Evolutionary conservation across 2,888 invertebrate species (phyloP), one percentile per base, ranked within the genome.

Genomic region (Lepetodrilus schrolli): DNA sequence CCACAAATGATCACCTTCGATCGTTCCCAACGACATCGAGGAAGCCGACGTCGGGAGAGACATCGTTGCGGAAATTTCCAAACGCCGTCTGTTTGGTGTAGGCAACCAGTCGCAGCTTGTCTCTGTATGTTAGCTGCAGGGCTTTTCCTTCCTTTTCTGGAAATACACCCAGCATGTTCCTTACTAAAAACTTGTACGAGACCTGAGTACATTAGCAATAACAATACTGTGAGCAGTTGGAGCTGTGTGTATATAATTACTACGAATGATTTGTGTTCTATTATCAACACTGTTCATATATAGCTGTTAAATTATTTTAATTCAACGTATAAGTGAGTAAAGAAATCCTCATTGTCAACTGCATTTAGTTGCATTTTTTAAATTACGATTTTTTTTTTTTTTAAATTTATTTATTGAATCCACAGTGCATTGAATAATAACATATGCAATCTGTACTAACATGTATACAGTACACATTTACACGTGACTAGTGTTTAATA

Each of bases 131-230:
- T 76, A 98, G 92, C 87, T 97, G 96, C 66, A 98, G 93, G 1
- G 97, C 98, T 92, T 98, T 98, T n/a, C 98, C 98, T 92, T 96
- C 96, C 92, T 98, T 98, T 90, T 98, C 98, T 98, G 91, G 17
- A 92, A 92, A 81, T 80, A 74, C 80, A 77, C 72, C 47, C 8
- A 34, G 23, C 10, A n/a, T n/a, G n/a, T n/a, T n/a, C n/a, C n/a
- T n/a, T n/a, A 10, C 8, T 43, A 7, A 20, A 70, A n/a, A 17
- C 51, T 17, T 66, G 36, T 47, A 36, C 37, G 30, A 34, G 23
- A 26, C n/a, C 1, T 17, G 17, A 43, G 50, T n/a, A 51, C 23
- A 65, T 23, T 38, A 66, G 50, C 7, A 47, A 47, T n/a, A 70
- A 37, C 21, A 48, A 17, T 20, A 21, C 4, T 21, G 23, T 34